Base-by-base conservation (phyloP, 2,113 vertebrate genomes). In the Bubalus kerabau region DNA sequence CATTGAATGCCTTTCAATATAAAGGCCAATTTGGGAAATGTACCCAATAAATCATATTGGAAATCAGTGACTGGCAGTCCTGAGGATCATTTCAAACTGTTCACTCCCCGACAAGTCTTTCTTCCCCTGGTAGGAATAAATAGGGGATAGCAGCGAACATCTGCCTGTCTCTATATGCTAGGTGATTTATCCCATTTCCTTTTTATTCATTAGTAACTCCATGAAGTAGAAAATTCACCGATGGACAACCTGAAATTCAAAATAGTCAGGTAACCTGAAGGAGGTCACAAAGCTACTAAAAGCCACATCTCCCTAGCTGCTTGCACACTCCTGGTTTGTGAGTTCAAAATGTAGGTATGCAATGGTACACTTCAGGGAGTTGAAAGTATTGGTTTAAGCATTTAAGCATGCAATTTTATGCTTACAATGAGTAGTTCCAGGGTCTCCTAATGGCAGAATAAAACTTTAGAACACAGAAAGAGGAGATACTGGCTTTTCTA, bases 261-360 rank as follows among this genome's bases (percentile, higher is more conserved):
- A 94, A 87, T 91, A 3, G 6, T 59, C 26, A 54, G 40, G 46
- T 87, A 56, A 36, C 64, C 71, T 74, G 9, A 89, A 21, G 56
- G 84, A 90, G n/a, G 13, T 4, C 57, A 67, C 15, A 87, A 32
- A 93, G 28, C 19, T 90, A 24, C 62, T 74, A 59, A 74, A 74
- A 90, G 7, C 13, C 74, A 95, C 56, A 84, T 48, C 60, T 59
- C 59, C 40, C 52, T 43, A 95, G 26, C 71, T 43, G 3, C 57
- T 87, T 54, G 57, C 32, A 78, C 30, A 67, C 16, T 78, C 2
- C 57, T 60, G 54, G 16, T 54, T 48, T 94, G 91, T 86, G 8
- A 89, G 62, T 97, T 92, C 46, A 90, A 95, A 98, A 96, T n/a
- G 16, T 60, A 76, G 17, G 87, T 92, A 74, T 26, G 94, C 26